A percentile compares a stretch with the other conserved stretches of the same genome.
These are phyloP conservation scores for Hirtodrosophila trivittata DNA, from an alignment of 2,888 invertebrate species.

Conservation along the genomic window DNA sequence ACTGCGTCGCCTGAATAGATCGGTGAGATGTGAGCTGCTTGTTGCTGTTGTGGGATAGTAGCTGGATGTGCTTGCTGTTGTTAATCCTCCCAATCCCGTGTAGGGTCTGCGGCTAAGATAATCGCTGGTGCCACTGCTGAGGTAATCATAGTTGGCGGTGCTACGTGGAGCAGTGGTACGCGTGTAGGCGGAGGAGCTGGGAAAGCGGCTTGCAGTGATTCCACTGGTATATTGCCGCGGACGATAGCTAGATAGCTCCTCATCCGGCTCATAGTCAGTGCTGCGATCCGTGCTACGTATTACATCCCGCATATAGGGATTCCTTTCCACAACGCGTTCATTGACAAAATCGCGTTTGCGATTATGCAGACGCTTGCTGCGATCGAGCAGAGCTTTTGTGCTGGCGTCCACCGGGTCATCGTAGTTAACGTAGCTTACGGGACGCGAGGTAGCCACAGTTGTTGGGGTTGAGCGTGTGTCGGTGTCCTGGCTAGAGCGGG, in stretches of 20 bases:
- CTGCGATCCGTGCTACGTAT: slow-evolving; percentile 60
- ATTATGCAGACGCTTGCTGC: slow-evolving; percentile 82
- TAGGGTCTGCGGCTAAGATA: slow-evolving; percentile 53
- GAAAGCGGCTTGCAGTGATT: slow-evolving; percentile 68
- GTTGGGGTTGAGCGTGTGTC: slow-evolving; percentile 56
- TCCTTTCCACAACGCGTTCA: slow-evolving; percentile 82
- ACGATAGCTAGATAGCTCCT: slow-evolving; percentile 72
- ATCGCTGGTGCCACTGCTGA: slow-evolving; percentile 44
- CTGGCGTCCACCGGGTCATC: slow-evolving; percentile 70
- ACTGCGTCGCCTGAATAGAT: slow-evolving; percentile 80
- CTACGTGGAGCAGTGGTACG: slow-evolving; percentile 43
- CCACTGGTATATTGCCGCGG: slow-evolving; percentile 66
- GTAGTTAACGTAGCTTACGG: slow-evolving; percentile 38
- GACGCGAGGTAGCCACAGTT: slow-evolving; percentile 53
- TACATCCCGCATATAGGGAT: slow-evolving; percentile 83
- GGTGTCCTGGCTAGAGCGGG: slow-evolving; percentile 65
- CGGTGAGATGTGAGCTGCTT: slow-evolving; percentile 70
- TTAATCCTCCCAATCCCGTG: slow-evolving; percentile 21
- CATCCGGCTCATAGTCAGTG: slow-evolving; percentile 55
- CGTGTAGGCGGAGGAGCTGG: slow-evolving; percentile 61
- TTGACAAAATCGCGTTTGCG: slow-evolving; percentile 83
- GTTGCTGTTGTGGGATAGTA: slow-evolving; percentile 51
- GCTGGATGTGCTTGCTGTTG: slow-evolving; percentile 21
- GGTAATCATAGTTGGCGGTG: slow-evolving; percentile 59
- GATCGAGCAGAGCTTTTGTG: slow-evolving; percentile 81